These are phyloP conservation scores for Centropus bengalensis DNA, from an alignment of 2,113 vertebrate species.

Conservation along the genomic window DNA sequence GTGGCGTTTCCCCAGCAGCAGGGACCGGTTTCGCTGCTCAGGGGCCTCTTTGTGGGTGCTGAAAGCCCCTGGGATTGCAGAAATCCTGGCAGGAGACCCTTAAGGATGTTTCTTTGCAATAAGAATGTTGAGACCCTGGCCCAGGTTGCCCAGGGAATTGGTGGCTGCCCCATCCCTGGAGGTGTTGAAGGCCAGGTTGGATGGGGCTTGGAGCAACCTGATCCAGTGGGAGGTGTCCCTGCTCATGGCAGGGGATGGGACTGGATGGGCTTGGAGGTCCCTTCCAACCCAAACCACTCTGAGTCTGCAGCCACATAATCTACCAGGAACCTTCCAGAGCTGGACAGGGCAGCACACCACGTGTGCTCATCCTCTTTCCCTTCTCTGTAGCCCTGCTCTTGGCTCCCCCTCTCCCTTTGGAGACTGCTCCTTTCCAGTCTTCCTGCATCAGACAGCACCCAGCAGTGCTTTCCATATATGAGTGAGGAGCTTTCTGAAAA, in stretches of 20 bases:
- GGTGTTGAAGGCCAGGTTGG: accelerated
- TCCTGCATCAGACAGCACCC: neutral
- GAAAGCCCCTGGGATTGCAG: neutral
- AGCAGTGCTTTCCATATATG: accelerated
- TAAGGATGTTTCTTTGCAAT: neutral
- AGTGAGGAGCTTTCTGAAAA: neutral
- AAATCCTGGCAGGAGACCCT: neutral
- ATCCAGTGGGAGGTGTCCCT: neutral
- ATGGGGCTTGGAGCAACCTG: accelerated
- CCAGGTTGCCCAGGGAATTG: neutral
- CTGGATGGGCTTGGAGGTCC: accelerated
- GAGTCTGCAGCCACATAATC: neutral
- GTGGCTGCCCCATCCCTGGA: neutral
- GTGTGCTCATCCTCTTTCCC: neutral
- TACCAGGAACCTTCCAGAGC: neutral
- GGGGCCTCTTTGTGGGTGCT: neutral
- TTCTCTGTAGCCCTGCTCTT: neutral
- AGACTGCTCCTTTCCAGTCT: neutral
- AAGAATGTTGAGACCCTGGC: neutral
- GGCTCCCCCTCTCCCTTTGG: neutral
- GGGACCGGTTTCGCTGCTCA: neutral
- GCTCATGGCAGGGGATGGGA: neutral
- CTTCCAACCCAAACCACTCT: neutral
- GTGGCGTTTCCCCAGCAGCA: neutral
- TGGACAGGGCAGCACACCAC: neutral